These are phyloP conservation scores for Myodes glareolus DNA, from an alignment of 2,113 vertebrate species.

Conservation along the genomic window DNA sequence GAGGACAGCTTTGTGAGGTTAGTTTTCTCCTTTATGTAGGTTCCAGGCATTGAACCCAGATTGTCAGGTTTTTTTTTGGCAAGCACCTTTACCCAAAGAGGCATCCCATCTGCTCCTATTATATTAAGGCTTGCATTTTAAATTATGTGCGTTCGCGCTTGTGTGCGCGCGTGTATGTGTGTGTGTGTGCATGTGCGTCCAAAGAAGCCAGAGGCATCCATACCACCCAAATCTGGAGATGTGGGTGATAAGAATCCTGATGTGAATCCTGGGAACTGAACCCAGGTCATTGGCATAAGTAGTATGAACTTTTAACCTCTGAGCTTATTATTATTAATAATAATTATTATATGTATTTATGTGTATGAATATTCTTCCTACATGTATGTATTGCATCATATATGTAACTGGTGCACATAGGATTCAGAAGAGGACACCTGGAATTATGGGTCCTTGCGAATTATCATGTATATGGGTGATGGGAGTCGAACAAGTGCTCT, in stretches of 20 bases:
- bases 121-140: background rate
- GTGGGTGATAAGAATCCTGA: background rate
- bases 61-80: background rate
- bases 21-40: background rate
- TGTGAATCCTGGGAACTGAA: background rate
- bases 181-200: background rate
- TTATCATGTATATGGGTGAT: background rate
- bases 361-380: background rate
- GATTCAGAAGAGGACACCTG: background rate
- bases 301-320: background rate
- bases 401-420: background rate
- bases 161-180: too few relatives aligned
- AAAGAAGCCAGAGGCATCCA: background rate
- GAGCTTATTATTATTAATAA: background rate
- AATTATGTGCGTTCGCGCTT: background rate
- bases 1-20: background rate
- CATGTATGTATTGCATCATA: background rate
- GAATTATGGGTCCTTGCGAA: background rate
- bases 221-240: background rate
- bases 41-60: background rate
- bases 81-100: background rate
- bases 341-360: background rate
- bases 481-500: background rate
- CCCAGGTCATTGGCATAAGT: background rate
- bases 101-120: background rate